phyloP scores from a whole-genome alignment of 2,113 vertebrate species.

The Callocephalon fimbriatum region DNA sequence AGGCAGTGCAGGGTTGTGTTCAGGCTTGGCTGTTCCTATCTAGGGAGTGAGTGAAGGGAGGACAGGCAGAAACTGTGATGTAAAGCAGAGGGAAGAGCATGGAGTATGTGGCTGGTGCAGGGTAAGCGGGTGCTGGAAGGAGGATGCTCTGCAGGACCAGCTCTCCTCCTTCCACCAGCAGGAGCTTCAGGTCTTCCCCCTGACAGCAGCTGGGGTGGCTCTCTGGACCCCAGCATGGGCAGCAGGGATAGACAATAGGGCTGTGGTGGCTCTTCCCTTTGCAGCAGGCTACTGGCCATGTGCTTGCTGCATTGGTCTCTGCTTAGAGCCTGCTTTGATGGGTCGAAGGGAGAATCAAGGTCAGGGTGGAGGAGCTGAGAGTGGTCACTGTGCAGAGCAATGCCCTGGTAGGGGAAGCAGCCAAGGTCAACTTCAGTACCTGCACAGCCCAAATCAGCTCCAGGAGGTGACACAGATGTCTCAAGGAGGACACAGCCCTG shows the following conservation, averaged over 20 bases:
- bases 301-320: background rate
- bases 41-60: fast-evolving
- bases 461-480: background rate
- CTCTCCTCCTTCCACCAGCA: background rate
- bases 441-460: background rate
- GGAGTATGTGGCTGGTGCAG: fast-evolving
- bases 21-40: background rate
- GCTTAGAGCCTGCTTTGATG: background rate
- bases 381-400: fast-evolving
- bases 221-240: fast-evolving
- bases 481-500: background rate
- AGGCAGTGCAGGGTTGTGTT: background rate
- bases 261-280: background rate
- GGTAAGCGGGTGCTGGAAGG: background rate
- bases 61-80: fast-evolving
- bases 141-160: background rate
- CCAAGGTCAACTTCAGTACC: fast-evolving
- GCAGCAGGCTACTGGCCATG: background rate
- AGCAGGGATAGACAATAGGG: background rate
- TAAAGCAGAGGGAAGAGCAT: fast-evolving
- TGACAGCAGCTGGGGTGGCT: background rate
- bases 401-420: background rate
- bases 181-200: background rate
- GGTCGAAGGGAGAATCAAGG: background rate
- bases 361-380: background rate